Evolutionary conservation across 1,140 invertebrate species (phyloP), one percentile per base, ranked within the genome.

Genomic region (Druon quercuslanigerum): DNA sequence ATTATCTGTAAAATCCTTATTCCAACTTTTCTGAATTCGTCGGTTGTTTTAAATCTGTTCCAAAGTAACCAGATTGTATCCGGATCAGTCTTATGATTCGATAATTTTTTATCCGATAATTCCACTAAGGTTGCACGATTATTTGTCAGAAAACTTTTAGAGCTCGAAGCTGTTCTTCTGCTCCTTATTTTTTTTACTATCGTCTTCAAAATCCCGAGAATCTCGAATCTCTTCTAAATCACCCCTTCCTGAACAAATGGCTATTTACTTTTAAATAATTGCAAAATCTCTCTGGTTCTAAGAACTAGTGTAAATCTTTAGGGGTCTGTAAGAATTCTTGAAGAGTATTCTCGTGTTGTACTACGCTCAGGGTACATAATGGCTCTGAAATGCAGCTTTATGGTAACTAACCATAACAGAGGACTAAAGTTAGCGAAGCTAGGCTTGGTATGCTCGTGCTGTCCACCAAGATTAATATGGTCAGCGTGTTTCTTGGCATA

Each of bases 401-500:
- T 33, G 20, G 57, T 60, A 66, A 66, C 25, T 25, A 14, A 66
- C 16, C 20, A 40, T 66, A 66, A 66, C 33, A n/a, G 33, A 66
- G 25, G 57, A 60, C 57, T 60, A 60, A 60, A 66, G 60, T 66
- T 66, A 72, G 72, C 40, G 72, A 72, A 74, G 46, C 73, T 73
- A 6, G n/a, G 81, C 81, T 83, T 82, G 85, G 84, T 86, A 89
- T 89, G 83, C 82, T 70, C 57, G 54, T 71, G 51, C 74, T 51
- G 82, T 85, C 84, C 82, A 56, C 71, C 81, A 89, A 88, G 87
- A 90, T 89, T 88, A 90, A 88, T 89, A 86, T 87, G 88, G 88
- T 88, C 88, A 88, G 85, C 86, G 73, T 88, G 86, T 90, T 90
- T 89, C 89, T 90, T 90, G 87, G 84, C 84, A 87, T 90, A 88